Evolutionary conservation across 2,113 vertebrate species (phyloP), one percentile per base, ranked within the genome.

Genomic region (Puma concolor): DNA sequence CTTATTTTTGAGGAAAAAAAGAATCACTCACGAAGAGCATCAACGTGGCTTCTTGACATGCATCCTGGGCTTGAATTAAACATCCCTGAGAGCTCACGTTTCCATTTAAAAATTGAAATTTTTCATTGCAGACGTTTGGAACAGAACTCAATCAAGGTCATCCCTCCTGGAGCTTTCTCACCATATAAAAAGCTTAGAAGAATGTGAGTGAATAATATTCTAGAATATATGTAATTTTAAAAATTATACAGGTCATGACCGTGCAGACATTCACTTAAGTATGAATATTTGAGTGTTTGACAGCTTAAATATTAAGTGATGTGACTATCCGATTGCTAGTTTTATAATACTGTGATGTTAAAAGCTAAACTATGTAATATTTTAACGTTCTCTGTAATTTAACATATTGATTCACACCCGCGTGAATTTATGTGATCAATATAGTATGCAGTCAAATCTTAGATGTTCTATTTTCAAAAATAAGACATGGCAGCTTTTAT

Each of bases 101-200:
- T 82, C 86, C 36, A 67, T 63, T 93, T 95, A 96, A 98, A 98
- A 88, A 86, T 83, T 50, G 33, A 64, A 27, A 91, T 97, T 98
- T 90, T 81, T 96, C 86, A n/a, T 97, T 99, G 86, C 99, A 99
- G 99, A 99, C 99, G 99, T 95, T 98, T 99, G 98, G 99, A 99
- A 98, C 99, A 99, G 99, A 99, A 99, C 97, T 99, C 99, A 97
- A 99, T 99, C 99, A 99, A 99, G 99, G 99, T 99, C 98, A 99
- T 99, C 97, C 99, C 99, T 97, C 99, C 99, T 95, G 99, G 99
- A 98, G 99, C 99, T 96, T 99, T 99, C 98, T 99, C 99, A 77
- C 99, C 99, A 1, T 99, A 99, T 97, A 99, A 99, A 99, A 99
- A 99, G 74, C 99, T 99, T 97, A 99, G 99, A 98, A 99, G 99